Base-by-base conservation (phyloP, 2,797 vertebrate genomes). In the Varecia variegata region DNA sequence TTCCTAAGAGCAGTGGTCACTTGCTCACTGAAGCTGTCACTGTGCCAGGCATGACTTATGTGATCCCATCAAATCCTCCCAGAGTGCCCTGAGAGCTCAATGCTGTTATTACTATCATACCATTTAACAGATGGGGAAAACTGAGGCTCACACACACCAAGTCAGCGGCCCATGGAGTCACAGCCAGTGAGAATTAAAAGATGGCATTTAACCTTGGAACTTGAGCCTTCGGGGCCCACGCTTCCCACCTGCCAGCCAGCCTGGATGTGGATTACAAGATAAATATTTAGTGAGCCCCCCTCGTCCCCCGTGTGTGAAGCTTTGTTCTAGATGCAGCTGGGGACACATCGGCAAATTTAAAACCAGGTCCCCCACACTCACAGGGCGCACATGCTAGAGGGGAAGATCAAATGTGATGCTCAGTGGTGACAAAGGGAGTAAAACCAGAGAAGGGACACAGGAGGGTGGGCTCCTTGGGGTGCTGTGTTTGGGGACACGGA, bases 51-150 rank as follows among this genome's bases (percentile, higher is more conserved):
- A 62, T 40, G 8, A 30, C 38, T 35, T 83, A 58, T 14, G 21
- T 1, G 10, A 88, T 71, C 40, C 30, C 45, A 40, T 15, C 9
- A 3, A 71, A n/a, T 47, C 38, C 54, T 70, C 20, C 73, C 50
- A 52, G 27, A 3, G 23, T 1, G 25, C 25, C 54, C 20, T 77
- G 35, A 10, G 40, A 71, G 5, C 52, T 65, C 30, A 47, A 17
- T 9, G 32, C 38, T 56, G 0, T 35, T 52, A 7, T 30, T 12
- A 15, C 45, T 2, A 23, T 65, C 5, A 12, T 47, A 17, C 15
- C 43, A 73, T 82, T 88, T 73, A 65, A 58, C 60, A 91, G 56
- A 32, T 32, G 38, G 32, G 25, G 76, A 82, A 82, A 43, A 93
- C 43, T 10, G 58, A 97, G 65, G 38, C 40, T 45, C 88, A 79